Evolutionary conservation across 2,797 vertebrate genomes (phyloP), one percentile per base, ranked within the genome.

Genomic region (Gymnothorax javanicus): DNA sequence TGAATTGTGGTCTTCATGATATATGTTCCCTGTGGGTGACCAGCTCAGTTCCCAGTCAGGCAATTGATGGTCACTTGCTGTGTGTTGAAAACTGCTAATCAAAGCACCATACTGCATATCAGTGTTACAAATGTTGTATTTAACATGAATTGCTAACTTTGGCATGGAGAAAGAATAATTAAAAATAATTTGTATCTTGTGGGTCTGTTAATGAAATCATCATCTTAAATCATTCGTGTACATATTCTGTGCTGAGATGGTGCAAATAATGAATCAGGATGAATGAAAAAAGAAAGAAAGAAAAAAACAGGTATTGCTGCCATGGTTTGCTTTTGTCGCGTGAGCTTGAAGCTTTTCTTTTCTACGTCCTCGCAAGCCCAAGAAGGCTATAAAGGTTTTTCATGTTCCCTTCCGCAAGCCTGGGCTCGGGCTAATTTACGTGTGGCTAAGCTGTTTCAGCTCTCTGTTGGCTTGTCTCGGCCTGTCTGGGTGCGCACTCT

Each of bases 401-500:
- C 77, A 13, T 56, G 75, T 79, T 79, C 52, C 3, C 50, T 81
- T n/a, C 50, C 52, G 1, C 50, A 23, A 81, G 50, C 52, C 20
- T 81, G 17, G 52, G 52, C 11, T 54, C 20, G 52, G 23, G 33
- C 43, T 77, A 13, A 77, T 81, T 54, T 56, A n/a, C 77, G 7
- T 25, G 77, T 11, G 50, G 6, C 50, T n/a, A 50, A 13, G 33
- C 73, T 52, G 73, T 50, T 25, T 17, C 20, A 7, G 77, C 52
- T 81, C 33, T 52, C 77, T 81, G 77, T 15, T 56, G 77, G 50
- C 25, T 0, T 54, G 77, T 56, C 52, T 52, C 17, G 9, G 12
- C 23, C 77, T n/a, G 77, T 7, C 77, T 54, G 20, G 20, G 52
- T 20, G 7, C 33, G 89, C 77, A 91, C 83, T 62, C 57, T 82